Evolutionary conservation across 2,888 invertebrate genomes (phyloP), one percentile per base, ranked within the genome.

Genomic region (Perizoma affinitatum): DNA sequence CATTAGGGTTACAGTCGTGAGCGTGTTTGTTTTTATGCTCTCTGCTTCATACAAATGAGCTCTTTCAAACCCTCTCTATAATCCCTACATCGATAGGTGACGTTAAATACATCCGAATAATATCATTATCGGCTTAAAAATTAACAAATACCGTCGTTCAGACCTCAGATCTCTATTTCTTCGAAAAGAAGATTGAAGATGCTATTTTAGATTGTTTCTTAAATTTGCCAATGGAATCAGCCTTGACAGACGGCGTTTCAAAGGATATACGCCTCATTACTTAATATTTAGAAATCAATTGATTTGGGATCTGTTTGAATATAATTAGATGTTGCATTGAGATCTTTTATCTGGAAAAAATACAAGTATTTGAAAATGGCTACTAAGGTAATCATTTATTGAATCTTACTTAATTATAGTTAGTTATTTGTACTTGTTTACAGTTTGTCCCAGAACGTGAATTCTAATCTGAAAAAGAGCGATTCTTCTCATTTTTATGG

Each of bases 51-150:
- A 38, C 38, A 5, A 38, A 38, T 38, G 22, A 22, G 38, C 38
- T 38, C 5, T 38, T 38, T 22, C 22, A 22, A 57, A 69, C 55
- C 40, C 11, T 11, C 10, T 22, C 43, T 6, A 62, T 70, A 78
- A 79, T 76, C 73, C 72, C 68, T 60, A 71, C 66, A 74, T 76
- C 75, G 75, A 72, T 72, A 79, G 67, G 65, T 74, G 74, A 80
- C 75, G 82, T 84, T 84, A 84, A 84, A 82, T 78, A 81, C 78
- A 80, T 78, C 79, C 80, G 73, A 77, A 77, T 87, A 86, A 86
- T 82, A 74, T 82, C 82, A 86, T 87, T 86, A 87, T 78, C 78
- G 75, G 82, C 78, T 86, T 86, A 85, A 54, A 60, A 61, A 60
- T 55, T 61, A 58, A 76, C 78, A 70, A 71, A 68, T 5, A 11